Base-by-base conservation (phyloP, 2,888 invertebrate genomes). In the Trichogramma dendrolimi region DNA sequence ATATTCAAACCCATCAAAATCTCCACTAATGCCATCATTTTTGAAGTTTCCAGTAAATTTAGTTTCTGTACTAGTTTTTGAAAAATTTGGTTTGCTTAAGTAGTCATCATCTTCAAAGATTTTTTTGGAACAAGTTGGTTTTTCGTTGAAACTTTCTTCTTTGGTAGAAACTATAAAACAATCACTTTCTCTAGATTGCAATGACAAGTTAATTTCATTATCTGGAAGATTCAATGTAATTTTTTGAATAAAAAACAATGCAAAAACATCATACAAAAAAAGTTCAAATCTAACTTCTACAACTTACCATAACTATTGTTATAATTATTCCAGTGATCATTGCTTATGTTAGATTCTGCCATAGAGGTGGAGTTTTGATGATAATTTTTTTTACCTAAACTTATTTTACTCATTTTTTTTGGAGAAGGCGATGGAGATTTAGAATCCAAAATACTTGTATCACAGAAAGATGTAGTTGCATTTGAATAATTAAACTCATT, bases 1-100 rank as follows among this genome's bases (percentile, higher is more conserved):
- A 79, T 86, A 92, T 43, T 84, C 79, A n/a, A 81, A 76, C 0
- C 88, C 85, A 74, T 89, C 88, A 73, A 91, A 93, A 77, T 91
- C 89, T 7, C 87, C 85, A 63, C 88, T 88, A 0, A 85, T 82
- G 1, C 88, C 88, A 76, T 89, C 88, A 74, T 89, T 88, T 67
- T 83, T 81, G n/a, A 85, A 84, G 61, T 85, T 83, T 4, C 82
- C 83, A 56, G 82, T 81, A 68, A 87, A 87, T 65, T 82, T 80
- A 0, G 85, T 86, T 72, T 6, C 39, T 38, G 8, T 39, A 51
- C 51, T 40, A 5, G 11, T 40, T 51, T 51, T 7, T 48, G 11
- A n/a, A 48, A 14, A 27, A 27, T 27, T 27, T 27, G 27, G 27
- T 27, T 27, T 27, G 27, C 3, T 27, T 27, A 27, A 27, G 27